These are phyloP conservation scores for Erebia aethiops DNA, from an alignment of 2,888 invertebrate genomes.

Conservation along the genomic window DNA sequence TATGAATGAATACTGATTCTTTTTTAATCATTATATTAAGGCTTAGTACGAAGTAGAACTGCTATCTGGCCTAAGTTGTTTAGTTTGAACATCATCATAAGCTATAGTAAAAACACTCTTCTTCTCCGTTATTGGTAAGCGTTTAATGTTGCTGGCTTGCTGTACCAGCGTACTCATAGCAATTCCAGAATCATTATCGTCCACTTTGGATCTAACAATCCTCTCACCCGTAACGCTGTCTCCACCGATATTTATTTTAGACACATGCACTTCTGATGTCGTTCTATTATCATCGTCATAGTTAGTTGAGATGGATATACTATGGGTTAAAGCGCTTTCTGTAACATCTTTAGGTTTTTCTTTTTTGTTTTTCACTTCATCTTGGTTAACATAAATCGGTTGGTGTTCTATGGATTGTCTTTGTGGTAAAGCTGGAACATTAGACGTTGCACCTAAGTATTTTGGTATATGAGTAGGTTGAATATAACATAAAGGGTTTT, in stretches of 20 bases:
- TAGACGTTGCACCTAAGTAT: conserved; percentile 83
- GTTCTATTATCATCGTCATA: conserved; percentile 65
- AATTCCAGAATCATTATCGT: conserved; percentile 91
- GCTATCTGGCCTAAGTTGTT: conserved; percentile 90
- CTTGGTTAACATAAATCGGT: conserved; percentile 78
- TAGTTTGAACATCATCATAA: conserved; percentile 94
- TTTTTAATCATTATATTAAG: not conserved
- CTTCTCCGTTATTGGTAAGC: conserved; percentile 90
- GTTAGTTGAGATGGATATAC: conserved; percentile 74
- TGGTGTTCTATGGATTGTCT: conserved; percentile 66
- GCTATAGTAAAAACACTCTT: conserved; percentile 97
- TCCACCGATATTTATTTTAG: conserved; percentile 78
- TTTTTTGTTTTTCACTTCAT: conserved; percentile 66
- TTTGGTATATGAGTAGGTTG: conserved; percentile 85
- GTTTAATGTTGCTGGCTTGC: conserved; percentile 82
- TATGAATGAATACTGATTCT: conserved; percentile 44
- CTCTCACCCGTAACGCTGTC: conserved; percentile 59
- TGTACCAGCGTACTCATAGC: conserved; percentile 85
- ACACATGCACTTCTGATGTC: conserved; percentile 81
- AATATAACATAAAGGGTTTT: conserved; percentile 77
- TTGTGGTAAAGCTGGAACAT: conserved; percentile 64
- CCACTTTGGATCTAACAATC: conserved; percentile 64
- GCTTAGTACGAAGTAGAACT: conserved; percentile 86
- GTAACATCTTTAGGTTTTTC: conserved; percentile 61
- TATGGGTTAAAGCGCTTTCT: conserved; percentile 73